These are phyloP conservation scores for Acleris emargana DNA, from an alignment of 2,888 invertebrate species.

Conservation along the genomic window DNA sequence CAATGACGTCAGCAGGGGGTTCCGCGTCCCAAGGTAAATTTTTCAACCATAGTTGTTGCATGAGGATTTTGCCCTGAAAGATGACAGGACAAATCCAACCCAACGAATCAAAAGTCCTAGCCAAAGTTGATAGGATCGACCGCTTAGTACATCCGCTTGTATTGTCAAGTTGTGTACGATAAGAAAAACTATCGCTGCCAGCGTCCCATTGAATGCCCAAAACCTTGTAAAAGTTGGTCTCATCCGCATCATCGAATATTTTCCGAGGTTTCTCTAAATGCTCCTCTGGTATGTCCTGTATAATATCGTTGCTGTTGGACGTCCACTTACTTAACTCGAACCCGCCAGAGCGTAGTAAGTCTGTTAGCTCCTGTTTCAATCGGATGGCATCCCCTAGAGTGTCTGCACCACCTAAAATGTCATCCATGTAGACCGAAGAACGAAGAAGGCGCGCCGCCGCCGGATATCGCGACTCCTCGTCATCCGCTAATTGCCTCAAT, in stretches of 20 bases:
- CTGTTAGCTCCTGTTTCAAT: not conserved
- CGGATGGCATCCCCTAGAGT: not conserved
- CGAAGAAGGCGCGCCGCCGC: slow-evolving; percentile 5
- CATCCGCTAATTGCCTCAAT: slow-evolving; percentile 4
- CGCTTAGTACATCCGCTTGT: slow-evolving; percentile 1
- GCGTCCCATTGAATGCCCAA: slow-evolving; percentile 2
- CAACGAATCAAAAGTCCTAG: slow-evolving; percentile 8
- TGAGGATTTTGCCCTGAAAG: slow-evolving; percentile 6
- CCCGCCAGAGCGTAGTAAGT: slow-evolving; percentile 10
- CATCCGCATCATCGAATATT: not conserved
- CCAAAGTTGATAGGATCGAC: not conserved
- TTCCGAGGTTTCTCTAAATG: slow-evolving; percentile 1
- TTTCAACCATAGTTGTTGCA: not conserved
- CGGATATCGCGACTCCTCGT: slow-evolving; percentile 5
- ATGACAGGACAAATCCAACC: not conserved
- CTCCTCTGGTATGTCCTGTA: slow-evolving; percentile 2
- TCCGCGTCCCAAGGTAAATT: slow-evolving; percentile 7
- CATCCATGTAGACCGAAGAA: not conserved
- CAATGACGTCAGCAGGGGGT: slow-evolving; percentile 5
- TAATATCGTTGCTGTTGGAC: not conserved
- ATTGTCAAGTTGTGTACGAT: not conserved
- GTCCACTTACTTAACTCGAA: slow-evolving; percentile 16
- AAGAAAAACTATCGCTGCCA: not conserved
- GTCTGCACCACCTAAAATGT: not conserved
- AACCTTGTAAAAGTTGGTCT: not conserved